A percentile compares a stretch with the other conserved stretches of the same genome.
These are phyloP conservation scores for Mantis religiosa DNA, from an alignment of 2,888 invertebrate genomes.

Conservation along the genomic window DNA sequence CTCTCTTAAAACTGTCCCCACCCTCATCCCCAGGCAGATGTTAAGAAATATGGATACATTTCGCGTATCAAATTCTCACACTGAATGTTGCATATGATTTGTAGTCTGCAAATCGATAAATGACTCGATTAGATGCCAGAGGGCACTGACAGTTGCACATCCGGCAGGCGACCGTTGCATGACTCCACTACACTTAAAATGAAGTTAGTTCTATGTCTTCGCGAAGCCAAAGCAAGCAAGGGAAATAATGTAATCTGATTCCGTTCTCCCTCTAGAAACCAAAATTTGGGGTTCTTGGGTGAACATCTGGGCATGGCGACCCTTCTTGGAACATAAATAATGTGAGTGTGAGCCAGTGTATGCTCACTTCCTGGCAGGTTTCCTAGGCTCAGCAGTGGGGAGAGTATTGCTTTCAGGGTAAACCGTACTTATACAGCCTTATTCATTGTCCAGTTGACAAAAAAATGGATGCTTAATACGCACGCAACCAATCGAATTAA, in stretches of 20 bases:
- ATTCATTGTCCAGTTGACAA: background rate
- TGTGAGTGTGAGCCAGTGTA: background rate
- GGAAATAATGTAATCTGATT: background rate
- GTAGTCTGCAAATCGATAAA: background rate
- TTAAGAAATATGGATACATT: too few relatives aligned
- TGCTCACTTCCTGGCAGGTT: background rate
- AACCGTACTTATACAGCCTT: background rate
- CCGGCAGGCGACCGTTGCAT: background rate
- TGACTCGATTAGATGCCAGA: background rate
- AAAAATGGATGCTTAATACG: background rate
- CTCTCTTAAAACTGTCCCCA: too few relatives aligned
- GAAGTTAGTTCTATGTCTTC: background rate
- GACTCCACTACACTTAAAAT: background rate
- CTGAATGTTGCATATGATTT: too few relatives aligned
- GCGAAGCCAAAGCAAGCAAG: background rate
- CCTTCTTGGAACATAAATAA: background rate
- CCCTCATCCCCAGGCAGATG: too few relatives aligned
- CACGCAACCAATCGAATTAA: too few relatives aligned
- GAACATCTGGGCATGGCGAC: background rate
- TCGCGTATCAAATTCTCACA: too few relatives aligned
- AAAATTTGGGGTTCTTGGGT: background rate
- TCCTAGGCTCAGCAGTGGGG: background rate
- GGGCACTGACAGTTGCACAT: background rate
- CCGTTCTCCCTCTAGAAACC: background rate
- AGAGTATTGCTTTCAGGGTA: background rate